Evolutionary conservation across 2,113 vertebrate genomes (phyloP).

Genomic region (Chrysemys picta): DNA sequence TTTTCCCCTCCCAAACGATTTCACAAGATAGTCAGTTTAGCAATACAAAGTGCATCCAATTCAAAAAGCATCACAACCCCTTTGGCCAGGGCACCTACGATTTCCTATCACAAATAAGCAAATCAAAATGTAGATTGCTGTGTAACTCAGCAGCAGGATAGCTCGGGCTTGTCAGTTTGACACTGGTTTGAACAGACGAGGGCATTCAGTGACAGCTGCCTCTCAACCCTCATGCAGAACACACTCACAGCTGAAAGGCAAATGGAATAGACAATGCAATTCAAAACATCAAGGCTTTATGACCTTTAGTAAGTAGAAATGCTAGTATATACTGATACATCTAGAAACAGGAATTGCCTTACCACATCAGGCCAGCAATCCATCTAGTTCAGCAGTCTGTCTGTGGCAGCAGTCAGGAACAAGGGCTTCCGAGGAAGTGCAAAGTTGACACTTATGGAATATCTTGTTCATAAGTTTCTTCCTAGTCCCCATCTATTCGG

Average conservation of each 20-base stretch:
- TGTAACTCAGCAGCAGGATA: not conserved
- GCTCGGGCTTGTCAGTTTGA: not conserved
- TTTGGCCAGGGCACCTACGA: not conserved
- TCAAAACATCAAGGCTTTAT: not conserved
- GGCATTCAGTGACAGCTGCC: not conserved
- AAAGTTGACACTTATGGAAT: not conserved
- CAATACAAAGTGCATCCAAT: conserved; percentile 50
- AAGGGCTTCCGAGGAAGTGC: not conserved
- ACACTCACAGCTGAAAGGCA: not conserved
- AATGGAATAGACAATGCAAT: not conserved
- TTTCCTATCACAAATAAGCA: not conserved
- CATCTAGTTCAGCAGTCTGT: not conserved
- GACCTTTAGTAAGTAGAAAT: conserved; percentile 6
- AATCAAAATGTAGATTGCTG: not conserved
- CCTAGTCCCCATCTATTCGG: not conserved
- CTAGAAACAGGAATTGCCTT: not conserved
- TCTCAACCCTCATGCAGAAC: not conserved
- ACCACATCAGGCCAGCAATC: not conserved
- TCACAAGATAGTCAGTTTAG: conserved; percentile 78
- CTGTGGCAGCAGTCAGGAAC: not conserved
- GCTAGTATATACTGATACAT: not conserved
- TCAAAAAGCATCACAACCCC: conserved; percentile 50
- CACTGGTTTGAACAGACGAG: not conserved
- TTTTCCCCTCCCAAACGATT: conserved; percentile 76
- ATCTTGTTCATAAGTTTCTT: not conserved